Evolutionary conservation across 1,140 invertebrate genomes (phyloP).

Genomic region (Achroia grisella): DNA sequence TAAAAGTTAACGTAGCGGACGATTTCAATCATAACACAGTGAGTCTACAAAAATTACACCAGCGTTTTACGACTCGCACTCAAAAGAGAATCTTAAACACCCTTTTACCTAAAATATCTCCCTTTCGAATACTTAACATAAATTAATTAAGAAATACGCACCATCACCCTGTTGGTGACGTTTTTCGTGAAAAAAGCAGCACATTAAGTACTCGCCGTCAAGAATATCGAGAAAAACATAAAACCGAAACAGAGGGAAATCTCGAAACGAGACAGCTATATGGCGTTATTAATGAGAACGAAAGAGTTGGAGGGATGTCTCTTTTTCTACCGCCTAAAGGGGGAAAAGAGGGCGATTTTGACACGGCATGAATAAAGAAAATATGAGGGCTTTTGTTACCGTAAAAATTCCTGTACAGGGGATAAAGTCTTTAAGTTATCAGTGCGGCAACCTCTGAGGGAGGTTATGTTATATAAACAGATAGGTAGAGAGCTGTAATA

Average conservation of each 20-base stretch:
- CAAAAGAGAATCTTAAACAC: constrained; percentile 48
- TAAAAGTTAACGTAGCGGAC: constrained; percentile 20
- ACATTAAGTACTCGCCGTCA: constrained; percentile 49
- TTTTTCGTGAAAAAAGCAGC: constrained; percentile 46
- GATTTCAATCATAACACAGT: constrained; percentile 11
- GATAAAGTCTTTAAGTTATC: constrained; percentile 73
- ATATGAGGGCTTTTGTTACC: constrained; percentile 71
- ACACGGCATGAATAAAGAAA: constrained; percentile 72
- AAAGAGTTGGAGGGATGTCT: constrained; percentile 61
- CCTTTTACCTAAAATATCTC: constrained; percentile 39
- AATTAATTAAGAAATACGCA: constrained; percentile 68
- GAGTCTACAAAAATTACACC: constrained; percentile 32
- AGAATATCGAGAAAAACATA: constrained; percentile 65
- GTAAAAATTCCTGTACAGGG: constrained; percentile 71
- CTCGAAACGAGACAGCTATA: constrained; percentile 38
- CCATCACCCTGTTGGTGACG: constrained; percentile 61
- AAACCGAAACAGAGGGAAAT: constrained; percentile 53
- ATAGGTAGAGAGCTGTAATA: constrained; percentile 21
- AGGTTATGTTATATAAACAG: constrained; percentile 23
- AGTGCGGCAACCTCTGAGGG: constrained; percentile 45
- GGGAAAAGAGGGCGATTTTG: constrained; percentile 59
- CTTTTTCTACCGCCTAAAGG: constrained; percentile 49
- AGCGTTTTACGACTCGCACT: constrained; percentile 25
- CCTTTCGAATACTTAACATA: constrained; percentile 58
- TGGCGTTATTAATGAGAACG: constrained; percentile 39